Evolutionary conservation across 2,888 invertebrate species (phyloP).

Genomic region (Brassicogethes aeneus): DNA sequence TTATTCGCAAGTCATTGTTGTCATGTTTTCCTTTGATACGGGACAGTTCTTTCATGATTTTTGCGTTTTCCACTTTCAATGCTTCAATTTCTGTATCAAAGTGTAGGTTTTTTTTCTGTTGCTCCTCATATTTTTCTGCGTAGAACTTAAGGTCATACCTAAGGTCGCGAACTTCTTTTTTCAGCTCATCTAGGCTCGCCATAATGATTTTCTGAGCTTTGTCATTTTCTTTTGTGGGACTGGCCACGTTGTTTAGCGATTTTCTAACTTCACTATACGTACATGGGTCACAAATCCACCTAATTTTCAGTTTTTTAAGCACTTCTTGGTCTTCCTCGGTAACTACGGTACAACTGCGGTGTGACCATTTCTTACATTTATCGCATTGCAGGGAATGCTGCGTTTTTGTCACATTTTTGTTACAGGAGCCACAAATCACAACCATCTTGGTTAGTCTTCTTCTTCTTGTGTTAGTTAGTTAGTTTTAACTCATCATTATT

Average conservation of each 20-base stretch:
- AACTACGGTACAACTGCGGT: not conserved
- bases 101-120: no score
- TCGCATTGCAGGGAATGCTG: not conserved
- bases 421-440: slow-evolving; percentile 2
- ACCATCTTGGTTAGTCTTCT: no score
- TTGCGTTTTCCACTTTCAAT: not conserved
- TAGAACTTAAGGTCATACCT: no score
- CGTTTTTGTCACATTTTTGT: slow-evolving; percentile 1
- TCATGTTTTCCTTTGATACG: not conserved
- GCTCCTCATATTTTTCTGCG: no score
- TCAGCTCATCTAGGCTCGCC: no score
- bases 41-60: not conserved
- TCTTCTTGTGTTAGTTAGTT: no score
- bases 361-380: not conserved
- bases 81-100: slow-evolving; percentile 1
- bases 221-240: not conserved
- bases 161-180: no score
- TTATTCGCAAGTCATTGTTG: not conserved
- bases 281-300: not conserved
- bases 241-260: not conserved
- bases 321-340: not conserved
- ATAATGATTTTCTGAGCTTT: no score
- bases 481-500: no score
- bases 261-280: not conserved
- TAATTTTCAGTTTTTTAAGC: not conserved